phyloP scores from a whole-genome alignment of 2,113 vertebrate species.

The Catharus bicknelli region DNA sequence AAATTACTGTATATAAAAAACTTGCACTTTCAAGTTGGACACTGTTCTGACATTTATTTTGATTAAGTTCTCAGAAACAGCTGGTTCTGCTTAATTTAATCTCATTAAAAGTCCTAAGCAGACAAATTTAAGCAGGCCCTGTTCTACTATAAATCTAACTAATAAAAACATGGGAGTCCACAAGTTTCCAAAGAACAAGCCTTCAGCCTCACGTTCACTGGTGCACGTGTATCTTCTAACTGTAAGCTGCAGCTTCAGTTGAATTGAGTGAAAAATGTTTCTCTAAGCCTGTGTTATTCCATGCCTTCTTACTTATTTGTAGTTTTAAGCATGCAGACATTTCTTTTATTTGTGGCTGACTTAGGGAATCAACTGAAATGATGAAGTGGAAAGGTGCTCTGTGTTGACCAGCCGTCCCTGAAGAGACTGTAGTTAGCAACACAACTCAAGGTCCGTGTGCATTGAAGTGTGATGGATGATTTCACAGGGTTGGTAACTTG shows the following conservation, averaged over 20 bases:
- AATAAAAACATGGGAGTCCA: background rate
- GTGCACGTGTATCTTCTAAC: background rate
- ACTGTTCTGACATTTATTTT: background rate
- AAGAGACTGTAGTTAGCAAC: background rate
- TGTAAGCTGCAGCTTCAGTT: background rate
- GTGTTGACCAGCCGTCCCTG: background rate
- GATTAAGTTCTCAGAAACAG: constrained; percentile 1
- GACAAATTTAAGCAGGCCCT: background rate
- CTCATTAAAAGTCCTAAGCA: background rate
- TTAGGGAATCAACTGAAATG: background rate
- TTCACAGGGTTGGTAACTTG: background rate
- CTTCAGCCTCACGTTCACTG: background rate
- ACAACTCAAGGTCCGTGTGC: background rate
- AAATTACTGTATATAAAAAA: background rate
- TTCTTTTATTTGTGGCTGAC: background rate
- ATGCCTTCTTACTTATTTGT: background rate
- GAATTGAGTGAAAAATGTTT: rapidly evolving
- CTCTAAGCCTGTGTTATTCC: background rate
- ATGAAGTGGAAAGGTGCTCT: background rate
- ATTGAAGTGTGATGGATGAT: background rate
- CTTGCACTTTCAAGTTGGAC: background rate
- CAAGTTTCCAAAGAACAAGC: background rate
- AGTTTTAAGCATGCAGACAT: background rate
- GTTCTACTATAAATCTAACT: background rate
- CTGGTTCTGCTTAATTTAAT: background rate